Evolutionary conservation across 1,140 invertebrate species (phyloP), one percentile per base, ranked within the genome.

Genomic region (Drosophila triauraria): DNA sequence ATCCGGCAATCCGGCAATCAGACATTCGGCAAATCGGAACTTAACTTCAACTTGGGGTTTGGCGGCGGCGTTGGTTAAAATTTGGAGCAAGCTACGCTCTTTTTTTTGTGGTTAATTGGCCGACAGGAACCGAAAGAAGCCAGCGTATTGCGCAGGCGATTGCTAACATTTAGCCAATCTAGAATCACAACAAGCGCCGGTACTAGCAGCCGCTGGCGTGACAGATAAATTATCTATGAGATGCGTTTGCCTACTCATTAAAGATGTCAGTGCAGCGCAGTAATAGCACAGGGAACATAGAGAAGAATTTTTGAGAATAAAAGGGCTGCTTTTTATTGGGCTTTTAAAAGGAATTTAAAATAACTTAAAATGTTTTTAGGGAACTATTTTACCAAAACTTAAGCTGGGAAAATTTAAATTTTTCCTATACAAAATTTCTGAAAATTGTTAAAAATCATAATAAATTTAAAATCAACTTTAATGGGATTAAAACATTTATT

Each of bases 211-310:
- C 15, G 42, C 32, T 30, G 47, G 46, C 82, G 47, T 69, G 60
- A 67, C 85, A 63, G 32, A 54, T 70, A 74, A 82, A 91, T 82
- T 86, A 86, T 72, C 54, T 30, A 42, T 64, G 71, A 72, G 85
- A 90, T 88, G 81, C 81, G 64, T 75, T 50, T 42, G 72, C 78
- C 61, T 54, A 75, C 67, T 82, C 80, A 87, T 87, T 87, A 83
- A 74, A 82, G 64, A 74, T 80, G 80, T 80, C 84, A 75, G 70
- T 56, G 65, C 47, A 43, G 65, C 42, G 54, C 44, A 71, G 47
- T 40, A 53, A 71, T 42, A 48, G 43, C 23, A 56, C 10, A 35
- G 42, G 32, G 44, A 67, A 40, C 53, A 40, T 4, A 40, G 20
- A 40, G 53, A 25, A 8, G 40, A 40, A 56, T 10, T 25, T 25